Base-by-base conservation (phyloP, 2,113 vertebrate species). In the human region DNA sequence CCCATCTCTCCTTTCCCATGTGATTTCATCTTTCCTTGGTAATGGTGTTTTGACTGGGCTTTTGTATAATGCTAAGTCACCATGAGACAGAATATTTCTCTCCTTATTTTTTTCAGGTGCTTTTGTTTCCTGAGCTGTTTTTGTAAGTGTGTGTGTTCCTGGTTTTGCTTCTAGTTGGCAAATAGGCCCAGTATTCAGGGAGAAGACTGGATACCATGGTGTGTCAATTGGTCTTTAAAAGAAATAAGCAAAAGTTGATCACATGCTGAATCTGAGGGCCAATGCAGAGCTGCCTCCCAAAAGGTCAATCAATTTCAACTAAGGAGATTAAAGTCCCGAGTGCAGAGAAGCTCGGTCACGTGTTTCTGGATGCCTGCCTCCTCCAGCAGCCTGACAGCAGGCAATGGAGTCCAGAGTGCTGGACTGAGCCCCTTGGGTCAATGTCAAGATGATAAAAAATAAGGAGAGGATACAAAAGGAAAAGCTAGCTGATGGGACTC, bases 291-390 rank as follows among this genome's bases (percentile, higher is more conserved):
- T 57, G 50, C 43, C 72, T 89, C 89, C 70, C 93, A 59, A 75
- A 96, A 92, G 90, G 57, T 86, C 94, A 96, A 92, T 98, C 97
- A 94, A 94, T 98, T 97, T 97, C 94, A 96, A 87, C 97, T 97
- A 97, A 98, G 73, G 86, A 97, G 96, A 97, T 98, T 93, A 96
- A 96, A 93, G 89, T 93, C 79, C 25, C 0, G 4, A 93, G 96
- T 45, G 5, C 48, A 81, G 82, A 75, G 40, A 93, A 43, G 76
- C 45, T 78, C 3, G 25, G 43, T 52, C 90, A 85, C 4, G 4
- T 70, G 81, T 30, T 92, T 93, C 61, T 87, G 78, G 86, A 78
- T 20, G 82, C 35, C 32, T 38, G 48, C 30, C 72, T 93, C 50
- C 79, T 89, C n/a, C 32, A 40, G 81, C 64, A 27, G 61, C 50